phyloP scores from a whole-genome alignment of 2,888 invertebrate genomes.

The Diogma glabrata region DNA sequence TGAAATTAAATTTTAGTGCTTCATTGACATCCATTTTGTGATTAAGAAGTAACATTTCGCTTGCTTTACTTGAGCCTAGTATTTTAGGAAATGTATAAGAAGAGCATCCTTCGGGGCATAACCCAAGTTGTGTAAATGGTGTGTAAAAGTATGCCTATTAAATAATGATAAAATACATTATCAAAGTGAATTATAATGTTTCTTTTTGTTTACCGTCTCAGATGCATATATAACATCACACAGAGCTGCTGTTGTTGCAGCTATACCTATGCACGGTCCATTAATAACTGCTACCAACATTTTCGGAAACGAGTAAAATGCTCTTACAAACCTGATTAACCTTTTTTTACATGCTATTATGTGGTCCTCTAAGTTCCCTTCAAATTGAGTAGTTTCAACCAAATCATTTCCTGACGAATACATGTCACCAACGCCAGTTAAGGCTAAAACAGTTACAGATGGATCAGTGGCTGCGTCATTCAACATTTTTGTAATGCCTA shows the following conservation, averaged over 20 bases:
- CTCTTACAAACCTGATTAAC: constrained; percentile 51
- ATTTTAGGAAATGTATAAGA: constrained; percentile 72
- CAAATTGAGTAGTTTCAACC: no score
- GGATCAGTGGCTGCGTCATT: constrained; percentile 56
- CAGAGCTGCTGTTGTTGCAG: constrained; percentile 69
- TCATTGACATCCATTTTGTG: constrained; percentile 67
- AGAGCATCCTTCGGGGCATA: constrained; percentile 84
- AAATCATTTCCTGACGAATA: constrained; percentile 81
- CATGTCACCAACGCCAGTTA: constrained; percentile 71
- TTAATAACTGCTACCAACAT: constrained; percentile 78
- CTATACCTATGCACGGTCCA: constrained; percentile 89
- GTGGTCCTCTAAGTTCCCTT: background rate
- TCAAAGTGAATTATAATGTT: no score
- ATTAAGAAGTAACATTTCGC: constrained; percentile 54
- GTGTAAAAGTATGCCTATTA: constrained; percentile 81
- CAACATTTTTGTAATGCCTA: constrained; percentile 48
- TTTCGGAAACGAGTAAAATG: constrained; percentile 81
- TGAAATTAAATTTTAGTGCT: constrained; percentile 64
- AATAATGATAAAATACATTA: no score
- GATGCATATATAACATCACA: constrained; percentile 83
- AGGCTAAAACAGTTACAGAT: constrained; percentile 52
- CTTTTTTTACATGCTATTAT: constrained; percentile 20
- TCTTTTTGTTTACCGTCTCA: constrained; percentile 55
- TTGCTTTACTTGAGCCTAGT: constrained; percentile 68
- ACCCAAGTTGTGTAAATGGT: constrained; percentile 75